Evolutionary conservation across 92 coral and sea anemone species (phyloP), one percentile per base, ranked within the genome.

Genomic region (Zoanthus gigantus): DNA sequence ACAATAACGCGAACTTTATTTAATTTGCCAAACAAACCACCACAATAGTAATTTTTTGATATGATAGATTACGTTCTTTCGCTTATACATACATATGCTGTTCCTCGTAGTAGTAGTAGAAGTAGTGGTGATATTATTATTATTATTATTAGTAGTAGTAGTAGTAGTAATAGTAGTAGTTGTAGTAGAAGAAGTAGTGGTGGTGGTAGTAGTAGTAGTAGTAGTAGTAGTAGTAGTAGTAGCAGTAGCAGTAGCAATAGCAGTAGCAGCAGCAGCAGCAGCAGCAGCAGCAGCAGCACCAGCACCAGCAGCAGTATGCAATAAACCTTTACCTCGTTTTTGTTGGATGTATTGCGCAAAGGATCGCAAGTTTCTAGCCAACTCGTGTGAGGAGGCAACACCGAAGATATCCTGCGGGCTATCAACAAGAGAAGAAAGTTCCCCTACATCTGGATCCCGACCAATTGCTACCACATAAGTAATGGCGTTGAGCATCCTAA

Each of bases 381-480:
- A 46, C n/a, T 78, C 44, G 7, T 79, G 71, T 53, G 92, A 86
- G 0, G 94, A 50, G 9, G 78, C 77, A 54, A 93, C 90, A 23
- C 66, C 66, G 71, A 91, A 46, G n/a, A 93, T 76, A 85, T 94
- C 93, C 10, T 85, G 74, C 8, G 87, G 72, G 44, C 93, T 92
- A 13, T 86, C 83, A 48, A 94, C 97, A 9, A 88, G 23, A 18
- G 87, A 5, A 9, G 32, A 42, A 12, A 94, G 30, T 76, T 90
- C 93, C 48, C 78, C 45, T 12, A 9, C 78, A 23, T 63, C 79
- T 2, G 93, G 90, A 52, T 65, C 78, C 45, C 28, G 76, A 8
- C 94, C 93, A 56, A 94, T 88, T 44, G 91, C 81, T 31, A 94
- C 84, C 0, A 94, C 97, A 50, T 88, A 92, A 34, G 72, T 88